A percentile compares a stretch with the other conserved stretches of the same genome.
These are phyloP conservation scores for Holcopasites calliopsidis DNA, from an alignment of 1,140 invertebrate genomes.

Conservation along the genomic window DNA sequence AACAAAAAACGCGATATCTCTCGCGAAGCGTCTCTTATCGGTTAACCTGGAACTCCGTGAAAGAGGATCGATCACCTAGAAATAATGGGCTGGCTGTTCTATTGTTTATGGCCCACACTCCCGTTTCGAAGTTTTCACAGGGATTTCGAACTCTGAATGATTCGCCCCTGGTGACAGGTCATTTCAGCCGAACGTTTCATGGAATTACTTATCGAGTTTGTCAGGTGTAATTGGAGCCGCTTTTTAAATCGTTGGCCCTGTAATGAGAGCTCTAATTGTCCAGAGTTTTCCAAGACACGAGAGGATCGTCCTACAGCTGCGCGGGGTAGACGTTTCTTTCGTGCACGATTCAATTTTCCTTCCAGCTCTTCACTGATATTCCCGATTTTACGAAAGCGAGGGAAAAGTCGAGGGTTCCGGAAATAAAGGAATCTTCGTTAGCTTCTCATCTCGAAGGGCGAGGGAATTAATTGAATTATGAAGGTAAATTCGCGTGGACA, in stretches of 20 bases:
- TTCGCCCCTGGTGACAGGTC: neutral
- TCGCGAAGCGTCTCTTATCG: constrained; percentile 14
- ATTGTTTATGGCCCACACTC: constrained; percentile 27
- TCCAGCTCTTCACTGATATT: no score
- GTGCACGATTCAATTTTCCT: no score
- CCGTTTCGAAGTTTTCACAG: neutral
- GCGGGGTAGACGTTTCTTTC: no score
- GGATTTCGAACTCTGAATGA: neutral
- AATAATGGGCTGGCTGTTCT: constrained; percentile 26
- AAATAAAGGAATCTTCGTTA: no score
- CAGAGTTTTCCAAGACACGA: neutral
- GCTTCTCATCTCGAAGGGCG: neutral
- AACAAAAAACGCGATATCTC: constrained; percentile 22
- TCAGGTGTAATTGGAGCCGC: constrained; percentile 7
- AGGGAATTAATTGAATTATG: constrained; percentile 2
- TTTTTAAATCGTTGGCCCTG: constrained; percentile 23
- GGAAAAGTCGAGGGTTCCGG: neutral
- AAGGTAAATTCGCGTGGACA: neutral
- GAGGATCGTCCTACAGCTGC: neutral
- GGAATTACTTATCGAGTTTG: constrained; percentile 12
- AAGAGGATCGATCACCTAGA: constrained; percentile 39
- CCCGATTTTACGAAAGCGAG: neutral
- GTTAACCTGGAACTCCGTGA: neutral
- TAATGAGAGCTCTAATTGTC: constrained; percentile 21
- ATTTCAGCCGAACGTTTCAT: neutral